Evolutionary conservation across 2,888 invertebrate genomes (phyloP).

Genomic region (Drosophila putrida): DNA sequence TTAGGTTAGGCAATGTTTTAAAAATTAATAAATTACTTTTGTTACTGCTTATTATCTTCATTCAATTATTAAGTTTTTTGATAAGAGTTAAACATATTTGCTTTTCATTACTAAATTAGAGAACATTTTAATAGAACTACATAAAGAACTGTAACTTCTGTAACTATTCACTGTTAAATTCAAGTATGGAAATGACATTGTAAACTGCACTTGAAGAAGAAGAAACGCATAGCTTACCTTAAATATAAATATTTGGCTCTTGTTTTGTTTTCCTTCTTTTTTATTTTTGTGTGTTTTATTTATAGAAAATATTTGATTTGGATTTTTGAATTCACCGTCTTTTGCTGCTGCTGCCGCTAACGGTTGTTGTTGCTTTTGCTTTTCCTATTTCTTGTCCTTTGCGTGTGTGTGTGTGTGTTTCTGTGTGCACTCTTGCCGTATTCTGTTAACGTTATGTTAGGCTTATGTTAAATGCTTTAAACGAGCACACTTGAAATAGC

Average conservation of each 20-base stretch:
- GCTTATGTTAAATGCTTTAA: constrained; percentile 56
- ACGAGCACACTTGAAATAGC: constrained; percentile 45
- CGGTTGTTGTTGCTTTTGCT: constrained; percentile 9
- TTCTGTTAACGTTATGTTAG: constrained; percentile 35
- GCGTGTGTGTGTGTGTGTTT: constrained; percentile 10
- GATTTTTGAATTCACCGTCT: constrained; percentile 43
- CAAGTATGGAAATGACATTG: background rate
- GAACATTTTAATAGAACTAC: no score
- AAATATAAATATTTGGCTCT: constrained; percentile 82
- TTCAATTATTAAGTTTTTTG: no score
- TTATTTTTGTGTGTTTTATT: constrained; percentile 10
- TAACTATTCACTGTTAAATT: background rate
- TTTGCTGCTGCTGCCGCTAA: constrained; percentile 14
- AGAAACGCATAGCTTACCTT: constrained; percentile 62
- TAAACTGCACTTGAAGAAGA: background rate
- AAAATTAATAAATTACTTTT: background rate
- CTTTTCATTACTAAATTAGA: no score
- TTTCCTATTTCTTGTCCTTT: constrained; percentile 3
- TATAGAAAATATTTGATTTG: constrained; percentile 58
- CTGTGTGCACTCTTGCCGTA: constrained; percentile 9
- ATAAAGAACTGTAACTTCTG: no score
- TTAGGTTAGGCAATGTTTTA: no score
- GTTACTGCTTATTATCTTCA: background rate
- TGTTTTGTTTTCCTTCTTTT: constrained; percentile 51
- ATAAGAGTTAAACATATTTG: no score